Base-by-base conservation (phyloP, 1,140 invertebrate species). In the Caenorhabditis inopinata region DNA sequence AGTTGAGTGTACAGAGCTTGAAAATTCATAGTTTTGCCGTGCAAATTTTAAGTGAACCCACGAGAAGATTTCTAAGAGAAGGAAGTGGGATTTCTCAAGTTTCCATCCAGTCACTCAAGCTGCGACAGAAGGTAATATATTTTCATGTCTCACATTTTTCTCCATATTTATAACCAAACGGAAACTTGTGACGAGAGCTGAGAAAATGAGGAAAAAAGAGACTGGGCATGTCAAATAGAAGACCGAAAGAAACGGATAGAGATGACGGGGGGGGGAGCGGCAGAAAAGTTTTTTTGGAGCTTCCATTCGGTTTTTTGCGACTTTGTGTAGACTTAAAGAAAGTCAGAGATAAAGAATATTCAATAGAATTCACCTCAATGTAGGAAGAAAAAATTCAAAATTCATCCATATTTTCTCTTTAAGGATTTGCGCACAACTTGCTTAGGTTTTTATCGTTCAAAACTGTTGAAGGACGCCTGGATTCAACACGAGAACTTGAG, bases 51-150 rank as follows among this genome's bases (percentile, higher is more conserved):
- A n/a, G n/a, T n/a, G n/a, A n/a, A n/a, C n/a, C 3, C 12, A 51
- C 18, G 23, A 25, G 49, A 51, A 51, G 35, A 23, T 32, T 29
- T 58, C 53, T 16, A 32, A 32, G 58, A 68, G 38, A 68, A 18
- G 29, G 23, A 68, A 68, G 58, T 38, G 58, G 58, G 35, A 38
- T 38, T 29, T 32, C 27, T 3, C 29, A 68, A 68, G 16, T 68
- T 68, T 58, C 16, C 53, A 32, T 58, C 35, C 53, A 58, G 27
- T 58, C 53, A 32, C 53, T 32, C 53, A 58, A 58, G 35, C 27
- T 32, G 53, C 58, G 58, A 68, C 58, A 68, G 58, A 29, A 68
- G 58, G 58, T 68, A 68, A 68, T 68, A 68, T 68, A 38, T 68
- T 68, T 68, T 68, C 58, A 68, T 68, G 58, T 68, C 58, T 38